Conservation (phyloP, 2,113 vertebrate species). For the Paradisaea rubra region DNA sequence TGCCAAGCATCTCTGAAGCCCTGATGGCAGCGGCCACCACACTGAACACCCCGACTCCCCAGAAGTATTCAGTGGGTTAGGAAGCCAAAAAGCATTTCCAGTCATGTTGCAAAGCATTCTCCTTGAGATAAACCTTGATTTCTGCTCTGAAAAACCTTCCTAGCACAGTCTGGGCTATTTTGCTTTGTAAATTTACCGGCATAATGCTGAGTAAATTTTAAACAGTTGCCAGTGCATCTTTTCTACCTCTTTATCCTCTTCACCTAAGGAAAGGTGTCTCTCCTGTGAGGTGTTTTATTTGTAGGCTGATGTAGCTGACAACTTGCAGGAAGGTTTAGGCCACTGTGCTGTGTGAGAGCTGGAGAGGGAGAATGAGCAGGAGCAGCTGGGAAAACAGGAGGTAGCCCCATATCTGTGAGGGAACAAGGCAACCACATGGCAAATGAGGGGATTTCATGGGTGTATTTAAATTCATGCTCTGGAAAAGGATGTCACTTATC, state of each 20-base stretch:
- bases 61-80: background rate
- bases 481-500: background rate
- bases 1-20: background rate
- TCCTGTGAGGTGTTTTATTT: background rate
- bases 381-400: background rate
- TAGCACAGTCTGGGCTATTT: background rate
- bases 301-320: background rate
- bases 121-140: background rate
- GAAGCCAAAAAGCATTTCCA: background rate
- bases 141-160: background rate
- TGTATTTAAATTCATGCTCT: background rate
- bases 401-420: background rate
- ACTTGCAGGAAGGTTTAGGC: background rate
- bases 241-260: background rate
- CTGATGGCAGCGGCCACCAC: fast-evolving
- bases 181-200: background rate
- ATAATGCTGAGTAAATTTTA: background rate
- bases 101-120: background rate
- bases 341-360: fast-evolving
- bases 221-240: background rate
- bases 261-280: background rate
- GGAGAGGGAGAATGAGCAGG: background rate
- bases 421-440: background rate
- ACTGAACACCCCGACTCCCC: fast-evolving
- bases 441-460: background rate